These are phyloP conservation scores for Panagrolaimus sp. DNA, from an alignment of 1,140 invertebrate genomes.

Conservation along the genomic window DNA sequence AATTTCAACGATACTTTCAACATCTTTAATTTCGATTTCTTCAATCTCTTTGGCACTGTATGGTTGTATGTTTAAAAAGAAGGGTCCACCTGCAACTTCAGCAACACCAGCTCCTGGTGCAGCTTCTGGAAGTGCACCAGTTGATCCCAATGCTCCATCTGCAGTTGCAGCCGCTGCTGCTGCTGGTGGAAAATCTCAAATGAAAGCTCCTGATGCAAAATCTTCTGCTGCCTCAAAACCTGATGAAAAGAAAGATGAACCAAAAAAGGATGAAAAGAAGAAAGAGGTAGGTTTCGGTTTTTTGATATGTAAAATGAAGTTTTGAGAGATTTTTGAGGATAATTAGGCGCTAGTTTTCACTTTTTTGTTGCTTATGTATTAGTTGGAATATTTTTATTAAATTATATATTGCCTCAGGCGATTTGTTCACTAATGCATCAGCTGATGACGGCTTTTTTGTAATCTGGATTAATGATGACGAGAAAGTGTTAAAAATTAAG, in stretches of 20 bases:
- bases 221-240: background rate
- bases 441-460: no score
- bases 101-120: no score
- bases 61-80: no score
- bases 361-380: background rate
- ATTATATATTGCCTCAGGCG: background rate
- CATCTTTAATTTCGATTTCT: no score
- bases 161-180: background rate
- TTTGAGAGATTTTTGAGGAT: no score
- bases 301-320: no score
- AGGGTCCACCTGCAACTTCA: no score
- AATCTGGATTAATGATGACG: no score
- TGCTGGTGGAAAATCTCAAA: background rate
- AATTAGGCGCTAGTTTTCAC: no score
- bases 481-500: background rate
- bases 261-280: slow-evolving; percentile 12
- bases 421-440: no score
- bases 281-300: background rate
- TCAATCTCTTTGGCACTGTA: no score
- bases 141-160: background rate
- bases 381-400: background rate
- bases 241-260: background rate
- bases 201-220: background rate
- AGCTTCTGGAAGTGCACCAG: background rate
- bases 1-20: no score